phyloP scores from a whole-genome alignment of 1,140 invertebrate genomes.

The Drosophila baimaii region DNA sequence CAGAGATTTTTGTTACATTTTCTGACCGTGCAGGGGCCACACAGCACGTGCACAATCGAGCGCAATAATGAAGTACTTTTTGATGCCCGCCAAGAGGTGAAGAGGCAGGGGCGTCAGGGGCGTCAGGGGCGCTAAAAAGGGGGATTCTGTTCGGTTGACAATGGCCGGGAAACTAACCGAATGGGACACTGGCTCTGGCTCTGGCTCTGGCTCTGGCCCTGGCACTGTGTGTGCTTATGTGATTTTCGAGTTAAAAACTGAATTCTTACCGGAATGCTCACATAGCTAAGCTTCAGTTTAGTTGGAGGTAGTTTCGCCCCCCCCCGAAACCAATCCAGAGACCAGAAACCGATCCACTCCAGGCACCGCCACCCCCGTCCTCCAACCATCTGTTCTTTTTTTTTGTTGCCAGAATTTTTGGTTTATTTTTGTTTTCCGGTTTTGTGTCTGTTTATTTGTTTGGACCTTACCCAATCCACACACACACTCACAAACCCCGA shows the following conservation, averaged over 20 bases:
- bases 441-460: conserved; percentile 68
- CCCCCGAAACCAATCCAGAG: conserved; percentile 6
- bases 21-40: background rate
- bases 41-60: conserved; percentile 70
- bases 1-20: background rate
- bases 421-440: conserved; percentile 54
- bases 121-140: background rate
- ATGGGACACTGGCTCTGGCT: conserved; percentile 2
- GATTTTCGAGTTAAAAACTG: conserved; percentile 74
- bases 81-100: conserved; percentile 46
- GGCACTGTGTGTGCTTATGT: conserved; percentile 45
- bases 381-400: too few species aligned
- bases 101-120: background rate
- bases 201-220: background rate
- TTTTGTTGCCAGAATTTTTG: conserved; percentile 22
- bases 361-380: background rate
- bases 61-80: conserved; percentile 81
- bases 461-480: conserved; percentile 22
- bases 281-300: conserved; percentile 18
- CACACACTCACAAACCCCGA: background rate
- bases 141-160: conserved; percentile 26
- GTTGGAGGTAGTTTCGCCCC: background rate
- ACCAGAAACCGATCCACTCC: conserved; percentile 26
- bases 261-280: conserved; percentile 65
- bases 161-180: conserved; percentile 26